These are phyloP conservation scores for Metopia argyrocephala DNA, from an alignment of 2,888 invertebrate species.

Conservation along the genomic window DNA sequence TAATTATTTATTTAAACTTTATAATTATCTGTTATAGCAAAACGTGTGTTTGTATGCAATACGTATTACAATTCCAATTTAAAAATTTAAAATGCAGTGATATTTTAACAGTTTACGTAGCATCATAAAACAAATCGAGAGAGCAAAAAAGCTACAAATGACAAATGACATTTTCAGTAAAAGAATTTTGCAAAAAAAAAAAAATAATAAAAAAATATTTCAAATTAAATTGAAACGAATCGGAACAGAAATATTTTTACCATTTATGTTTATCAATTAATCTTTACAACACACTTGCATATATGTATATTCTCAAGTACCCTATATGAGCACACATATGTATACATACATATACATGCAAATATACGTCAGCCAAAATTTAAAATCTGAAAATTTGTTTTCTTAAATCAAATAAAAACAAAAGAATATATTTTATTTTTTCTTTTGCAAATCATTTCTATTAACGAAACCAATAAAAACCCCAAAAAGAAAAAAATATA, in stretches of 20 bases:
- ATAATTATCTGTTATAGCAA: not conserved
- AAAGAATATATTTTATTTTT: not conserved
- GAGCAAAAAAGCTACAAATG: slow-evolving; percentile 36
- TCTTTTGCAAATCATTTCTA: slow-evolving; percentile 33
- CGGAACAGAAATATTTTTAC: slow-evolving; percentile 52
- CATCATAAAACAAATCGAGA: not conserved
- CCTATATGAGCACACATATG: not conserved
- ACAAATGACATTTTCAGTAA: slow-evolving; percentile 62
- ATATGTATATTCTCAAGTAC: too few relatives aligned
- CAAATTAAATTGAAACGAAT: slow-evolving; percentile 25
- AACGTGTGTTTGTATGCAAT: too few relatives aligned
- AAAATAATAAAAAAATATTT: not conserved
- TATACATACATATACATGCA: not conserved
- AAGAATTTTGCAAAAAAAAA: slow-evolving; percentile 33
- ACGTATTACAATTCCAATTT: slow-evolving; percentile 52
- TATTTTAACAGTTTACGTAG: slow-evolving; percentile 50
- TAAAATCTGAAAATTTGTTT: not conserved
- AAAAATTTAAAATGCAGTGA: slow-evolving; percentile 48
- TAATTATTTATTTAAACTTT: slow-evolving; percentile 48
- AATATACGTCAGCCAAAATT: not conserved
- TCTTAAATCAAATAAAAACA: not conserved
- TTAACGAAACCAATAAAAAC: not conserved
- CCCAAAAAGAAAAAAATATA: not conserved
- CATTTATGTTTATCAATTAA: slow-evolving; percentile 62
- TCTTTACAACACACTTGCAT: slow-evolving; percentile 10